Conservation (phyloP, 1,140 invertebrate genomes). For the Zaprionus vittiger region DNA sequence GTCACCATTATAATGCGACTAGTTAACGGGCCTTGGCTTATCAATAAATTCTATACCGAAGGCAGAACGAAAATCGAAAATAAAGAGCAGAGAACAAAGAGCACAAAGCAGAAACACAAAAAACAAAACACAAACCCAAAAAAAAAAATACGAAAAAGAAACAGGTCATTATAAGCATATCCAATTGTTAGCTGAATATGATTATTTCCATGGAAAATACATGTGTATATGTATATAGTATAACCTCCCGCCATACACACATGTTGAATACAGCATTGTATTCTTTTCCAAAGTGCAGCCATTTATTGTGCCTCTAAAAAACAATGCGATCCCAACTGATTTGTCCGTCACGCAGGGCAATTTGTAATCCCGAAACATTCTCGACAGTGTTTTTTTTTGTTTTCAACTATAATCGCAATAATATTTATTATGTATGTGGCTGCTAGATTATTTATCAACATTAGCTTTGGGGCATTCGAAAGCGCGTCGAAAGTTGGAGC, state of each 20-base stretch:
- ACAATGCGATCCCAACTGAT: slow-evolving; percentile 48
- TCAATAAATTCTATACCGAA: slow-evolving; percentile 71
- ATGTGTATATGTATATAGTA: background rate
- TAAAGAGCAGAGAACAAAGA: slow-evolving; percentile 13
- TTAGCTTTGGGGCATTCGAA: background rate
- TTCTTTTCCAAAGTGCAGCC: slow-evolving; percentile 16
- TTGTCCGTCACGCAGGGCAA: slow-evolving; percentile 67
- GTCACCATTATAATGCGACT: slow-evolving; percentile 58
- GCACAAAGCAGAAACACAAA: background rate
- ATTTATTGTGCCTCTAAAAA: slow-evolving; percentile 37
- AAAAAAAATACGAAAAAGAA: background rate
- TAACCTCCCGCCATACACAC: background rate
- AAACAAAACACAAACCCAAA: slow-evolving; percentile 4
- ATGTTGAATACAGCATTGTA: background rate
- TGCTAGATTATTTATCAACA: background rate
- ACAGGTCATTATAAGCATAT: slow-evolving; percentile 24
- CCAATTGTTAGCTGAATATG: slow-evolving; percentile 11
- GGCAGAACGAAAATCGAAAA: slow-evolving; percentile 26
- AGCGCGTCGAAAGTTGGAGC: background rate
- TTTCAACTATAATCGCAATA: background rate
- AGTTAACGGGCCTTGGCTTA: slow-evolving; percentile 53
- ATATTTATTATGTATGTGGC: slow-evolving; percentile 15
- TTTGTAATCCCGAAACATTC: slow-evolving; percentile 40
- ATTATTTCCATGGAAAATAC: slow-evolving; percentile 28
- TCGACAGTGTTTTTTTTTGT: background rate